phyloP scores from a whole-genome alignment of 2,888 invertebrate genomes.

The Euphydryas editha region DNA sequence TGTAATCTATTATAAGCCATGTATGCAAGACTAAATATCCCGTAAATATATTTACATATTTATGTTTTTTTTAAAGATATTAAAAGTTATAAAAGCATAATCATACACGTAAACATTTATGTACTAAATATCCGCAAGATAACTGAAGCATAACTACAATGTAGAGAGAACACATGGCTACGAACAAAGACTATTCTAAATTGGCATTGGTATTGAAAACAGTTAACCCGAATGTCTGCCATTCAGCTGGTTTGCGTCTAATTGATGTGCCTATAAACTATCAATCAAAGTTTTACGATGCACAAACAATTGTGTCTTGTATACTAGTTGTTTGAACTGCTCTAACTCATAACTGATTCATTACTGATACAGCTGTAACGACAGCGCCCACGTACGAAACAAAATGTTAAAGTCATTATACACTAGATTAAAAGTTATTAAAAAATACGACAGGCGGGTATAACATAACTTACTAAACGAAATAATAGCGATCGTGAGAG shows the following conservation, averaged over 20 bases:
- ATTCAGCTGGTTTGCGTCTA: constrained; percentile 64
- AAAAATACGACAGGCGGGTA: no score
- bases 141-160: constrained; percentile 4
- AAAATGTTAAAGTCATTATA: not conserved
- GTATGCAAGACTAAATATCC: no score
- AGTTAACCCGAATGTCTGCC: constrained; percentile 66
- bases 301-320: constrained; percentile 71
- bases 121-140: not conserved
- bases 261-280: constrained; percentile 77
- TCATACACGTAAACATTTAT: not conserved
- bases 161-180: constrained; percentile 40
- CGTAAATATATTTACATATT: no score
- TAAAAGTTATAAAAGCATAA: no score
- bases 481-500: no score
- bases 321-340: constrained; percentile 67
- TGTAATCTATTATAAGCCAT: no score
- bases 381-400: constrained; percentile 1
- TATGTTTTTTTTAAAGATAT: no score
- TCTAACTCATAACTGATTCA: constrained; percentile 51
- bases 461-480: no score
- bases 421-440: not conserved
- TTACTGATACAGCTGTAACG: constrained; percentile 12
- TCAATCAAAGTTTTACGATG: constrained; percentile 79
- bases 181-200: constrained; percentile 39
- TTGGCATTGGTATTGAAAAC: constrained; percentile 64